phyloP scores from a whole-genome alignment of 2,113 vertebrate genomes.

The Phaetusa simplex region DNA sequence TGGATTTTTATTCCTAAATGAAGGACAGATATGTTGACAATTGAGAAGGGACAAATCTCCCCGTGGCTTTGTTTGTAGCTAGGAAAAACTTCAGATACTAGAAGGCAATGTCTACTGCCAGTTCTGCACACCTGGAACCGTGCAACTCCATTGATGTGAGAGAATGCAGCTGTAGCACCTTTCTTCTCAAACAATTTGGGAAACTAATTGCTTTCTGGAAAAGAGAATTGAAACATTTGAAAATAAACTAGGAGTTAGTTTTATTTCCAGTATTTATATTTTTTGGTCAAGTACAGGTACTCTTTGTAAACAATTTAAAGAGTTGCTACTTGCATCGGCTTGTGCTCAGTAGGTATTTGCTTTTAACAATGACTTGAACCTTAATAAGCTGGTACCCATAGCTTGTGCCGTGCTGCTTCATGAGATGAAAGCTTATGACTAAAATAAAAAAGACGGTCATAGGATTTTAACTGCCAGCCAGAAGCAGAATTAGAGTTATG shows the following conservation, averaged over 20 bases:
- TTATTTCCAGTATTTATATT: neutral
- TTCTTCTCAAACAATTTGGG: neutral
- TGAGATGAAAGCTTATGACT: conserved; percentile 58
- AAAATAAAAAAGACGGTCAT: conserved; percentile 64
- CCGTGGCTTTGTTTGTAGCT: neutral
- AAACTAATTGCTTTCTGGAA: neutral
- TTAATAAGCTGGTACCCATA: conserved; percentile 67
- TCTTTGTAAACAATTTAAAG: conserved; percentile 73
- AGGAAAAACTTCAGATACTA: neutral
- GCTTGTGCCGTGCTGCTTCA: conserved; percentile 58
- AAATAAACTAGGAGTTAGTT: conserved; percentile 39
- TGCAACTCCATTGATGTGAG: neutral
- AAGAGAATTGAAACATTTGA: conserved; percentile 37
- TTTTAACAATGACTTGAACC: conserved; percentile 71
- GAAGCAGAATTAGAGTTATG: conserved; percentile 8
- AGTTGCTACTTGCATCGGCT: conserved; percentile 48
- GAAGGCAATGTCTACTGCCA: neutral
- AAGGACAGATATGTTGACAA: neutral
- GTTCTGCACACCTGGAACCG: neutral
- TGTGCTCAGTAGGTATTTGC: conserved; percentile 68
- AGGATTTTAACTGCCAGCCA: conserved; percentile 50
- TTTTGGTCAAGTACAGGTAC: neutral
- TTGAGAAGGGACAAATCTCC: neutral
- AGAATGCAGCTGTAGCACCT: neutral
- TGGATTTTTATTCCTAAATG: neutral